Evolutionary conservation across 2,888 invertebrate species (phyloP).

Genomic region (Eledona agricola): DNA sequence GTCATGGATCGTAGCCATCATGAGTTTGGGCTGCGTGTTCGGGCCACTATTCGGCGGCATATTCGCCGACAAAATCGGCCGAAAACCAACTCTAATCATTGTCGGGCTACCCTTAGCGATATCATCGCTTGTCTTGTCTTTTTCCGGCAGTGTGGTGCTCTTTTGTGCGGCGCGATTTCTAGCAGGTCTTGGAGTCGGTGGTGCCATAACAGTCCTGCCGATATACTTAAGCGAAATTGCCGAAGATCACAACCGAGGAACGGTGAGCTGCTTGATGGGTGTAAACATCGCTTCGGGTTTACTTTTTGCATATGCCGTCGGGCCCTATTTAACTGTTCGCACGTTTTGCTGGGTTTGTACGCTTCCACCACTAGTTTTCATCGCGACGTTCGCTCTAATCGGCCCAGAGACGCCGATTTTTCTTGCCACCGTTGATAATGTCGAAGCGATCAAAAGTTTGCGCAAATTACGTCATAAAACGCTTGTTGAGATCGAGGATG

Average conservation of each 20-base stretch:
- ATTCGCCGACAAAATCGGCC: constrained; percentile 59
- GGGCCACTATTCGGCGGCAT: constrained; percentile 39
- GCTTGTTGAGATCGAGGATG: constrained; percentile 15
- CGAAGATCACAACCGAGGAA: constrained; percentile 79
- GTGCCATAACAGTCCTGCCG: constrained; percentile 76
- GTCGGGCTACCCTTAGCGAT: constrained; percentile 71
- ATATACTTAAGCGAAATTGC: constrained; percentile 89
- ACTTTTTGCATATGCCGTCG: constrained; percentile 44
- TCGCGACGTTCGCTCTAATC: constrained; percentile 40
- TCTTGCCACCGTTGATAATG: constrained; percentile 61
- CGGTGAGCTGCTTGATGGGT: constrained; percentile 59
- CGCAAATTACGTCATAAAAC: constrained; percentile 30
- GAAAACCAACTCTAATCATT: constrained; percentile 72
- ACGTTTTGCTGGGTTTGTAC: constrained; percentile 44
- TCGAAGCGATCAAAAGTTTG: constrained; percentile 69
- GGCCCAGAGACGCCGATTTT: constrained; percentile 50
- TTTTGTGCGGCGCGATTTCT: constrained; percentile 66
- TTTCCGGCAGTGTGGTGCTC: constrained; percentile 33
- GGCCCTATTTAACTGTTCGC: constrained; percentile 44
- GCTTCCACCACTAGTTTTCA: constrained; percentile 42
- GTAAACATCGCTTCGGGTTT: neutral
- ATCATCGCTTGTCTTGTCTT: constrained; percentile 52
- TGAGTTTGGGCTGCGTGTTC: constrained; percentile 38
- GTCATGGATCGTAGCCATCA: constrained; percentile 40
- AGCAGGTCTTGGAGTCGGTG: constrained; percentile 73